phyloP scores from a whole-genome alignment of 2,797 vertebrate species.

The Hyperoplus immaculatus region DNA sequence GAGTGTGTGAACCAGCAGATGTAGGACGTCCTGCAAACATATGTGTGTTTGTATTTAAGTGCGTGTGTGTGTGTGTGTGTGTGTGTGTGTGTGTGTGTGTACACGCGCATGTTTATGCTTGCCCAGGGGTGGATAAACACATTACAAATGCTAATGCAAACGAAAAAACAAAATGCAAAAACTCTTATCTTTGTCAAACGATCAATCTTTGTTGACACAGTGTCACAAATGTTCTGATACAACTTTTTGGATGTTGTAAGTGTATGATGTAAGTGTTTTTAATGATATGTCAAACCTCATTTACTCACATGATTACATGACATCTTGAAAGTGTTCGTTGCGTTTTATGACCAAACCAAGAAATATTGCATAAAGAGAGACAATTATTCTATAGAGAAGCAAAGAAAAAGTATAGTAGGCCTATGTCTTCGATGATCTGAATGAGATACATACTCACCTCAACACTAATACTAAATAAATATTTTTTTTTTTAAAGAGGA shows the following conservation, averaged over 20 bases:
- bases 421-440: no score
- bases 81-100: slow-evolving; percentile 10
- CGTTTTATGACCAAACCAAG: neutral
- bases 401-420: no score
- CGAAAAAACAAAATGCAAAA: neutral
- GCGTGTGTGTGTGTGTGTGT: slow-evolving; percentile 4
- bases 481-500: no score
- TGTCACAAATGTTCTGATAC: slow-evolving; percentile 16
- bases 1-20: slow-evolving; percentile 28
- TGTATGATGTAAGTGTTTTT: slow-evolving; percentile 2
- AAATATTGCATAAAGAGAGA: no score
- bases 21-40: slow-evolving; percentile 19
- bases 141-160: slow-evolving; percentile 45
- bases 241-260: neutral
- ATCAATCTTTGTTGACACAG: slow-evolving; percentile 23
- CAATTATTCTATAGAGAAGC: no score
- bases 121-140: slow-evolving; percentile 15
- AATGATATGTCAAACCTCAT: neutral
- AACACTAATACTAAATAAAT: no score
- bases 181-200: slow-evolving; percentile 27
- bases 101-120: neutral
- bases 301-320: neutral
- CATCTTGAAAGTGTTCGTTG: no score
- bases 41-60: neutral
- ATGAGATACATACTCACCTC: no score